phyloP scores from a whole-genome alignment of 2,888 invertebrate genomes.

The Apocheima hispidaria region DNA sequence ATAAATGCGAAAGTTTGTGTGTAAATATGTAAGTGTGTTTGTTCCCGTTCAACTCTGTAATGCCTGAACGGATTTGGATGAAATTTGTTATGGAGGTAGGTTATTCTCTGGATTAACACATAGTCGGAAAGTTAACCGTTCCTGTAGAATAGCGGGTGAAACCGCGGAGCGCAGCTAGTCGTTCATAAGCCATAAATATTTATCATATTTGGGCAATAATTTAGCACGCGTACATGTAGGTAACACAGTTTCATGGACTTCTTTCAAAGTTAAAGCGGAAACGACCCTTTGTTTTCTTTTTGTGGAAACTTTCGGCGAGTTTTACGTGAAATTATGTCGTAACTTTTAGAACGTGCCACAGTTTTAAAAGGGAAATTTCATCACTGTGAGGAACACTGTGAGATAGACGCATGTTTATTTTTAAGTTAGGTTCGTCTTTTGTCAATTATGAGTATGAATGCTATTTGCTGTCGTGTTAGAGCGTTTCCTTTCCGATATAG shows the following conservation, averaged over 20 bases:
- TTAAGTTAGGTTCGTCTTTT: not conserved
- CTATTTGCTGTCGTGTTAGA: not conserved
- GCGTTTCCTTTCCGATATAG: not conserved
- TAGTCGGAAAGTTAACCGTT: no score
- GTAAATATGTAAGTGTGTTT: no score
- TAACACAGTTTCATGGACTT: slow-evolving; percentile 10
- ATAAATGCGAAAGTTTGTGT: no score
- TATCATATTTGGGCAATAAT: not conserved
- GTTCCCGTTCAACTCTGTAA: no score
- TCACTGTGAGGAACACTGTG: not conserved
- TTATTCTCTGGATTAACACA: no score
- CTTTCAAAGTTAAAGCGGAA: slow-evolving; percentile 13
- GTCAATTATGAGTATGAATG: not conserved
- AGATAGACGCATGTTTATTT: not conserved
- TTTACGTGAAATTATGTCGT: slow-evolving; percentile 24
- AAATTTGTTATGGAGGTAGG: no score
- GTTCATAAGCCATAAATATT: no score
- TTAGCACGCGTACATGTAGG: not conserved
- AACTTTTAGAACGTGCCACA: slow-evolving; percentile 8
- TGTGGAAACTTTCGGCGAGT: slow-evolving; percentile 16
- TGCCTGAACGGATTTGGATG: no score
- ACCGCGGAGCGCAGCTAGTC: no score
- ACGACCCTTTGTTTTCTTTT: slow-evolving; percentile 19
- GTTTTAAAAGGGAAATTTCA: slow-evolving; percentile 15
- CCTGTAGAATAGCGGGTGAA: no score